Evolutionary conservation across 2,797 vertebrate species (phyloP), one percentile per base, ranked within the genome.

Genomic region (Australoheros facetus): DNA sequence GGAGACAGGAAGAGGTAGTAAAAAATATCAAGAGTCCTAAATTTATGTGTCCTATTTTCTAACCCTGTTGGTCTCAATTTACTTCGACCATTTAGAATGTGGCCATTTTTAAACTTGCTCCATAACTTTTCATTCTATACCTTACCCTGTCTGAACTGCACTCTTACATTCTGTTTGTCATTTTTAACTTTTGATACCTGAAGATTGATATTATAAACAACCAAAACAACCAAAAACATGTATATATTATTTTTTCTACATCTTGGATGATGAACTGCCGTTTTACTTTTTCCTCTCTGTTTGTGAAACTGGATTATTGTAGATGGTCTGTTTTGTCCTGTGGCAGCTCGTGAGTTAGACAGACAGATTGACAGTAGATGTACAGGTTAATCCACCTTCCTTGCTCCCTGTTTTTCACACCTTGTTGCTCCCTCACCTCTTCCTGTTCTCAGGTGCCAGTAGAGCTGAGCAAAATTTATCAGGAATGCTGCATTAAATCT

Each of bases 21-120:
- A 88, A 74, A 89, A 71, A 77, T 77, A 85, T 79, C 2, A 30
- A 79, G 81, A 92, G 91, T 75, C 84, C 89, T 93, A 94, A 89
- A 95, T 95, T 93, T 95, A 94, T 88, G 86, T 94, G 95, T 93
- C 93, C 94, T 93, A 94, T 93, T 95, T 95, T 91, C 87, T 87
- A 91, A 85, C 86, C 91, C 87, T 54, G 83, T 89, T 89, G 91
- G 88, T 94, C 92, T 95, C 86, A 88, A 92, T 94, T 91, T 92
- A 91, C 88, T 91, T 83, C 13, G 74, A 77, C 89, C 88, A 87
- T 94, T 95, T 91, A 79, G 89, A 90, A 86, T 83, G 82, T 88
- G 84, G 85, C 89, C 90, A 87, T 90, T 92, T 93, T 87, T 85
- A 91, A 90, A 92, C 88, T 91, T 82, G 37, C 75, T 85, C 87